phyloP scores from a whole-genome alignment of 2,113 vertebrate species.

The Laticauda laticaudata region DNA sequence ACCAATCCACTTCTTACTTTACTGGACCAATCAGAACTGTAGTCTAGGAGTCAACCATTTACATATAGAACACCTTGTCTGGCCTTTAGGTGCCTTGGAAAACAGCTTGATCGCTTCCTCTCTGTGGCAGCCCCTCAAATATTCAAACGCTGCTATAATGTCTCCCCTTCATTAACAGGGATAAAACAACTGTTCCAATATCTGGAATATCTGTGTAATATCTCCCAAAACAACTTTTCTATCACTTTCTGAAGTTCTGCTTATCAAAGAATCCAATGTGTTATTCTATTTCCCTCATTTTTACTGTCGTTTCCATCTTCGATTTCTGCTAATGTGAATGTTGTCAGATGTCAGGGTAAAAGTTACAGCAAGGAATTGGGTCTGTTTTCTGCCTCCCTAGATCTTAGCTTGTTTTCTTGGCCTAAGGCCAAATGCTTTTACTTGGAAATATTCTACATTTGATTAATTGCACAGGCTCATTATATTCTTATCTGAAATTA shows the following conservation, averaged over 20 bases:
- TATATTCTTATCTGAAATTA: background rate
- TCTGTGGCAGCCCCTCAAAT: too few relatives aligned
- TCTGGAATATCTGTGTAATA: background rate
- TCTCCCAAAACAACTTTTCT: background rate
- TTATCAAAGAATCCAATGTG: background rate
- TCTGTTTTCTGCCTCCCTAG: background rate
- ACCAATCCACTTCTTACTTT: too few relatives aligned
- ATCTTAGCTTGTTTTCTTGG: background rate
- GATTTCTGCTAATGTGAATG: background rate
- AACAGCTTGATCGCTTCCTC: too few relatives aligned
- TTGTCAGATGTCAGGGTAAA: background rate
- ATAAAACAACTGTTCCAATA: background rate
- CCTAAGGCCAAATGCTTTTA: background rate
- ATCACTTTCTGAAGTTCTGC: background rate
- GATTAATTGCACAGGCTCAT: background rate
- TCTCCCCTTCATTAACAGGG: background rate
- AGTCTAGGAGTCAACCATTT: too few relatives aligned
- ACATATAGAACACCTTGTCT: too few relatives aligned
- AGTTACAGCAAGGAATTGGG: background rate
- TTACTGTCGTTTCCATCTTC: background rate
- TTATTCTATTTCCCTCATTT: background rate
- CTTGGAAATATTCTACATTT: background rate
- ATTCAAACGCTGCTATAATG: too few relatives aligned
- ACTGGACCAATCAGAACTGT: too few relatives aligned
- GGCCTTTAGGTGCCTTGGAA: too few relatives aligned